Evolutionary conservation across 2,888 invertebrate species (phyloP).

Genomic region (Orchesellides sinensis): DNA sequence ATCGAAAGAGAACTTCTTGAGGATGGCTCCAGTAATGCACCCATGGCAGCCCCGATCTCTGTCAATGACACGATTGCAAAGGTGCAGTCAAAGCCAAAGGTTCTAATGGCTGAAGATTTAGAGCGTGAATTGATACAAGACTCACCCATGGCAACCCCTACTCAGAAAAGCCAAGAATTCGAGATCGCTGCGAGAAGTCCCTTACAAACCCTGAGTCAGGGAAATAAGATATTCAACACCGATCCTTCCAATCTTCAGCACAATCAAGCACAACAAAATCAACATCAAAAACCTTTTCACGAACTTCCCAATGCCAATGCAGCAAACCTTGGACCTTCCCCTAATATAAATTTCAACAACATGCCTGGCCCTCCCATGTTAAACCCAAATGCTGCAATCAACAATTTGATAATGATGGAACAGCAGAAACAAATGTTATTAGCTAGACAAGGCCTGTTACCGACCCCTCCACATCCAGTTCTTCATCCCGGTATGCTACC

Average conservation of each 20-base stretch:
- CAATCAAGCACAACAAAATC: constrained; percentile 13
- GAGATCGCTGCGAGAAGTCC: constrained; percentile 31
- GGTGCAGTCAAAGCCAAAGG: constrained; percentile 63
- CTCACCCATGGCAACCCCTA: constrained; percentile 50
- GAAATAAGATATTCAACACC: constrained; percentile 13
- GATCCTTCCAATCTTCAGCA: background rate
- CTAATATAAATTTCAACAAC: constrained; percentile 46
- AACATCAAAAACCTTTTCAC: constrained; percentile 16
- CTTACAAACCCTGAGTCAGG: constrained; percentile 22
- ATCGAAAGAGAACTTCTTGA: constrained; percentile 71
- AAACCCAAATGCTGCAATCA: constrained; percentile 38
- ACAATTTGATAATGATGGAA: constrained; percentile 56
- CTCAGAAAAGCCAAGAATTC: constrained; percentile 8
- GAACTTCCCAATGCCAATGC: constrained; percentile 3
- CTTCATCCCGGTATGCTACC: constrained; percentile 58
- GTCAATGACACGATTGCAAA: too few relatives aligned
- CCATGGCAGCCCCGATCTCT: constrained; percentile 9
- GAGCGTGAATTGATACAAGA: constrained; percentile 70
- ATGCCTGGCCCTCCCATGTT: constrained; percentile 7
- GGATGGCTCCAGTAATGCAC: constrained; percentile 37
- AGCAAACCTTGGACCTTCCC: constrained; percentile 32
- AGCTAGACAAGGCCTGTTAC: constrained; percentile 57
- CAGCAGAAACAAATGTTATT: constrained; percentile 58
- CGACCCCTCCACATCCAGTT: constrained; percentile 38
- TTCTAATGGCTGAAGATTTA: constrained; percentile 72